phyloP scores from a whole-genome alignment of 2,888 invertebrate genomes.

The Oligia fasciuncula region DNA sequence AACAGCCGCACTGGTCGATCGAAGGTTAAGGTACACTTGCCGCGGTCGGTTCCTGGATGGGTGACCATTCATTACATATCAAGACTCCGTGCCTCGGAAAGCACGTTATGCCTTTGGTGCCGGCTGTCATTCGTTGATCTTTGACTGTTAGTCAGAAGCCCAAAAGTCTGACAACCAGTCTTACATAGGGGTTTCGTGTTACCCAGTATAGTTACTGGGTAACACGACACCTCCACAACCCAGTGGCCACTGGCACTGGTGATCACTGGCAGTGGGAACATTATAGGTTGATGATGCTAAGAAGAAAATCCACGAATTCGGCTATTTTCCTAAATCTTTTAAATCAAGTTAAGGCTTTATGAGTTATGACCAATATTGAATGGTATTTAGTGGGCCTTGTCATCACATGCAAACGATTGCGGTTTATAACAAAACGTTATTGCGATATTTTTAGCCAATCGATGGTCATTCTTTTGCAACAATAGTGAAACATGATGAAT shows the following conservation, averaged over 20 bases:
- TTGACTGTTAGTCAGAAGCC: neutral
- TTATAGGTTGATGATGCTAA: too few relatives aligned
- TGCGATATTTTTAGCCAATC: slow-evolving; percentile 46
- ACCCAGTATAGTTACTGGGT: too few relatives aligned
- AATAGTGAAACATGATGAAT: slow-evolving; percentile 58
- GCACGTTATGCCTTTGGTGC: neutral
- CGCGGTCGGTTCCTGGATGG: too few relatives aligned
- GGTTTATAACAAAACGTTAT: slow-evolving; percentile 48
- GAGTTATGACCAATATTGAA: neutral
- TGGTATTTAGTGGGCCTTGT: slow-evolving; percentile 24
- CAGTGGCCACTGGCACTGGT: neutral
- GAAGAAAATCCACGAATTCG: too few relatives aligned
- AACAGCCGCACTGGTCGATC: too few relatives aligned
- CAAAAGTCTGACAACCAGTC: neutral
- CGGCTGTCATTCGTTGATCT: neutral
- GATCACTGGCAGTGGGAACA: too few relatives aligned
- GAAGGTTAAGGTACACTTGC: too few relatives aligned
- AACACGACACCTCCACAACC: neutral
- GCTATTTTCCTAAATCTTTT: neutral
- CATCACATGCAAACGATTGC: slow-evolving; percentile 57
- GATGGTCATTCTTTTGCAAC: slow-evolving; percentile 55
- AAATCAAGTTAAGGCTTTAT: neutral
- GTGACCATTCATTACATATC: too few relatives aligned
- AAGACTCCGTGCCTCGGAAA: too few relatives aligned
- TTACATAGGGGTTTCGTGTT: too few relatives aligned